A percentile compares a stretch with the other conserved stretches of the same genome.
These are phyloP conservation scores for Ophraella communa DNA, from an alignment of 2,888 invertebrate species.

Conservation along the genomic window DNA sequence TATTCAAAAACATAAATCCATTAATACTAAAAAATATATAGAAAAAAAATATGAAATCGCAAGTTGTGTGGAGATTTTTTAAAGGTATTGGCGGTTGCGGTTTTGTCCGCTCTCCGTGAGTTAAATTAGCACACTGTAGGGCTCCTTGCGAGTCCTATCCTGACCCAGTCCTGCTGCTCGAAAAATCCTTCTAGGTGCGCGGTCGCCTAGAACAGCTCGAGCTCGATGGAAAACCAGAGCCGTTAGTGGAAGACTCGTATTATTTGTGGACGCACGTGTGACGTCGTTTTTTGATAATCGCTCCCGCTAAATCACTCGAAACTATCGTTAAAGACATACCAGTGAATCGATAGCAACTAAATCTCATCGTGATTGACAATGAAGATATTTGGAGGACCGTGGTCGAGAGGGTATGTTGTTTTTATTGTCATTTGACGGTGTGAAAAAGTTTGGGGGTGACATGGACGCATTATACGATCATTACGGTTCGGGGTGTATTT, in stretches of 20 bases:
- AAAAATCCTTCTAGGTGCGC: slow-evolving; percentile 40
- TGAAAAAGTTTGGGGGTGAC: slow-evolving; percentile 32
- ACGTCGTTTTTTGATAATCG: slow-evolving; percentile 22
- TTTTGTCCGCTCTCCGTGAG: neutral
- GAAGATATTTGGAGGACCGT: slow-evolving; percentile 28
- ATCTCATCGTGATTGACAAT: slow-evolving; percentile 31
- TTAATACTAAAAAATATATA: no score
- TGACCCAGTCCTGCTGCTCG: slow-evolving; percentile 34
- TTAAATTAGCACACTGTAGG: slow-evolving; percentile 11
- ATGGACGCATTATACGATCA: slow-evolving; percentile 43
- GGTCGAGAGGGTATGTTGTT: slow-evolving; percentile 40
- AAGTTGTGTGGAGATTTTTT: no score
- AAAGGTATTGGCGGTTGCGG: no score
- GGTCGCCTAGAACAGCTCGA: slow-evolving; percentile 44
- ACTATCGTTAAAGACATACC: slow-evolving; percentile 10
- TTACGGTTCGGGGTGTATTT: slow-evolving; percentile 44
- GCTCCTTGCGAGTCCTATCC: slow-evolving; percentile 27
- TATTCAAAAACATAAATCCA: no score
- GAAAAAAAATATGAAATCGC: no score
- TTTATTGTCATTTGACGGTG: slow-evolving; percentile 28
- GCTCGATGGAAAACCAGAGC: slow-evolving; percentile 32
- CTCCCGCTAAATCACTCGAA: slow-evolving; percentile 14
- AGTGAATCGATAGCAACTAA: slow-evolving; percentile 25
- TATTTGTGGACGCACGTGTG: slow-evolving; percentile 21
- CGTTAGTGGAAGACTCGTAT: slow-evolving; percentile 35